A percentile compares a stretch with the other conserved stretches of the same genome.
phyloP scores from a whole-genome alignment of 2,113 vertebrate genomes.

The Dromiciops gliroides region DNA sequence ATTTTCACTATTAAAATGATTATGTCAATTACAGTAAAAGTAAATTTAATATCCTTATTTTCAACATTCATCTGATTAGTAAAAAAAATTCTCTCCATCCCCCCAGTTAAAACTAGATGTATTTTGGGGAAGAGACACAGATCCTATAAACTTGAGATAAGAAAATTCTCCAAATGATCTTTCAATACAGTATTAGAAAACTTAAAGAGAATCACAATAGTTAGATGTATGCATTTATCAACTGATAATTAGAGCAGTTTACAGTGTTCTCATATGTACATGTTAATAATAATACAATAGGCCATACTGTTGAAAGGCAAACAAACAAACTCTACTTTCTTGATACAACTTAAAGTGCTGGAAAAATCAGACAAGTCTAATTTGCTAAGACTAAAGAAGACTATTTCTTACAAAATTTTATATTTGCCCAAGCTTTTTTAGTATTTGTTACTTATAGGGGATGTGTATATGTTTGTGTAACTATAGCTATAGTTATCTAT shows the following conservation, averaged over 20 bases:
- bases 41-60: not conserved
- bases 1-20: not conserved
- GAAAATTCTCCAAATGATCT: not conserved
- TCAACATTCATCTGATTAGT: not conserved
- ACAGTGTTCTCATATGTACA: not conserved
- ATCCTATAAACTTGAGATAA: not conserved
- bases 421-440: not conserved
- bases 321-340: not conserved
- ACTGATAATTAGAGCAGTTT: not conserved
- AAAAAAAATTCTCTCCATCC: not conserved
- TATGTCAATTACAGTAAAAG: not conserved
- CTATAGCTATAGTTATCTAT: not conserved
- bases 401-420: accelerated
- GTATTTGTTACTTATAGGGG: not conserved
- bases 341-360: not conserved
- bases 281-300: conserved; percentile 32
- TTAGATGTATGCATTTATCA: not conserved
- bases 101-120: not conserved
- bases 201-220: not conserved
- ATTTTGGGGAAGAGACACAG: not conserved
- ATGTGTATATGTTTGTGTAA: not conserved
- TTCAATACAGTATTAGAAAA: not conserved
- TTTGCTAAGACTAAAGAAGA: not conserved
- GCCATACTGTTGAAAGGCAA: conserved; percentile 72
- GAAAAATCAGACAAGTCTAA: not conserved